A percentile compares a stretch with the other conserved stretches of the same genome.
Conservation (phyloP, 2,113 vertebrate genomes). For the Lepus europaeus region DNA sequence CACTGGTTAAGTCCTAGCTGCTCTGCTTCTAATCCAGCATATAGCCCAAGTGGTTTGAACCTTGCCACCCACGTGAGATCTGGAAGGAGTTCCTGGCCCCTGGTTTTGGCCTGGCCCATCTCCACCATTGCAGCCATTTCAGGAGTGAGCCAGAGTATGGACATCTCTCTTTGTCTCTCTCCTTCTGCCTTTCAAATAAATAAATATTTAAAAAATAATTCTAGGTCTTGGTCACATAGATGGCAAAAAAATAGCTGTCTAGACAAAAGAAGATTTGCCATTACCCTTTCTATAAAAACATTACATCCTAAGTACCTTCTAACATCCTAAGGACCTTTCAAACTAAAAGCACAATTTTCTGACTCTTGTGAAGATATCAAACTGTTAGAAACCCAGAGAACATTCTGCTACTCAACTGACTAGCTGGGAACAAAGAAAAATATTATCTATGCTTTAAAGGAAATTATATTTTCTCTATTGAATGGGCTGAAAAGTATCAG, state of each 20-base stretch:
- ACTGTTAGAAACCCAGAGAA: background rate
- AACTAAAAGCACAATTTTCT: background rate
- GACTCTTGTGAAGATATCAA: background rate
- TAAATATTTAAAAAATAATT: too few relatives aligned
- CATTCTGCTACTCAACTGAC: background rate
- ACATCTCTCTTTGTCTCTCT: too few relatives aligned
- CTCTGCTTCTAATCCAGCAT: too few relatives aligned
- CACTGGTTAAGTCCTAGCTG: too few relatives aligned
- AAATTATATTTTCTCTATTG: background rate
- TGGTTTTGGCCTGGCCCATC: too few relatives aligned
- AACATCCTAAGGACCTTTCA: background rate
- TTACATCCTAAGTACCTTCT: slow-evolving; percentile 32
- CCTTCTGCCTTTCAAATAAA: too few relatives aligned
- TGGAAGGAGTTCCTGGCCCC: too few relatives aligned
- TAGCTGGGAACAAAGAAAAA: background rate
- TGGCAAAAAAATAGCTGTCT: background rate
- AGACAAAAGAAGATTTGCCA: background rate
- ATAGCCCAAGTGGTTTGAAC: too few relatives aligned
- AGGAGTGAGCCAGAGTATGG: too few relatives aligned
- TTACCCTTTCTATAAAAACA: background rate
- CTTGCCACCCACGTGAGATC: too few relatives aligned
- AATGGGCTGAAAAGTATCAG: background rate
- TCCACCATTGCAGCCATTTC: too few relatives aligned
- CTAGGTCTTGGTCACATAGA: background rate
- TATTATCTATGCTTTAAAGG: background rate